Base-by-base conservation (phyloP, 2,797 vertebrate species). In the Sternarchorhynchus goeldii region DNA sequence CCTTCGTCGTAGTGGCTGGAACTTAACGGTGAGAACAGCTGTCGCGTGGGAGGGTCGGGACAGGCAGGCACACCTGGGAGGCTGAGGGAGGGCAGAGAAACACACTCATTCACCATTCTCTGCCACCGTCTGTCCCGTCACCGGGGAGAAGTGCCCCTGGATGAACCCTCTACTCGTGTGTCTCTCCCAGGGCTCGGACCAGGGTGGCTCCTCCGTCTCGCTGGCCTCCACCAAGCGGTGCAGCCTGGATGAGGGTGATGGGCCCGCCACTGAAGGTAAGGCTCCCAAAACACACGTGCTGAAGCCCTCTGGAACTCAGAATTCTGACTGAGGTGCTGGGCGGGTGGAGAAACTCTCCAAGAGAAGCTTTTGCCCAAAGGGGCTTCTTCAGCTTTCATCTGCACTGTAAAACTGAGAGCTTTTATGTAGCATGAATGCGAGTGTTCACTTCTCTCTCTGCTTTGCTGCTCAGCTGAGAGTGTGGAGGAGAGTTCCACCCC, bases 221-320 rank as follows among this genome's bases (percentile, higher is more conserved):
- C 90, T 99, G 82, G 96, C 96, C 7, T 99, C 97, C 79, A 98
- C 96, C 85, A 99, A 98, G 92, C 95, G 98, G 56, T 98, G 97
- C 93, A 96, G 95, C 90, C 95, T 98, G 95, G 97, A 99, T 75
- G 96, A 98, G 86, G 95, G 95, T 2, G 96, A 98, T 6, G 94
- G 94, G 36, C 91, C 91, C 4, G 89, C 92, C 78, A 90, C 82
- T 82, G 97, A 99, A 94, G 95, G 97, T 95, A 75, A 57, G 82
- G 32, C 32, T 17, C 2, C 1, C 56, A 41, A 6, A 18, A 18
- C 50, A 29, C 17, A 45, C 41, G 7, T 17, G 25, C 16, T 53
- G 17, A 25, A 45, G 29, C 41, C 12, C 21, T 53, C 7, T 2
- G 29, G 66, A 53, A 17, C 17, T 6, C 29, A 36, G 34, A 6